Conservation (phyloP, 1,140 invertebrate species). For the Drosophila quadrilineata region DNA sequence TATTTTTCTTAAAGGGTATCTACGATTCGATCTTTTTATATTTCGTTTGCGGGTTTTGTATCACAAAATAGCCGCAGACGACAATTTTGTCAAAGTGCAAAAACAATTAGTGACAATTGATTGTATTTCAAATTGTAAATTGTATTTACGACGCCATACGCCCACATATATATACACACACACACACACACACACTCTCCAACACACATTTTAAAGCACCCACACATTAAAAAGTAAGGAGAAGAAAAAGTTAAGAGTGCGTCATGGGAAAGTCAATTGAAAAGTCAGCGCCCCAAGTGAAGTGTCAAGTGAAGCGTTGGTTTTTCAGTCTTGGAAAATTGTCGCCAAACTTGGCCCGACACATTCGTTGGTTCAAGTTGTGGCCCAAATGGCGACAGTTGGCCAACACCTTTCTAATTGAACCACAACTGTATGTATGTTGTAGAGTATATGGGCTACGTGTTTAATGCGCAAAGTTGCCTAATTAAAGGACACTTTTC, state of each 20-base stretch:
- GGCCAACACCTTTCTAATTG: too few species aligned
- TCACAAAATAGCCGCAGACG: slow-evolving; percentile 15
- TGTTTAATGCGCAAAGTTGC: too few species aligned
- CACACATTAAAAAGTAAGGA: too few species aligned
- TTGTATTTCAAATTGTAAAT: slow-evolving; percentile 40
- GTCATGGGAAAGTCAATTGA: slow-evolving; percentile 51
- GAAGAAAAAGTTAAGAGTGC: too few species aligned
- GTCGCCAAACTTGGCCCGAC: not conserved
- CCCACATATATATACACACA: not conserved
- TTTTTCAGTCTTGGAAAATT: not conserved
- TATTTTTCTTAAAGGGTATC: not conserved
- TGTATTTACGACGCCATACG: slow-evolving; percentile 16
- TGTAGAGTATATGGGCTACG: too few species aligned
- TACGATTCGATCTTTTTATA: too few species aligned
- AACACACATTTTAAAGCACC: too few species aligned
- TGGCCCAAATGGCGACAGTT: too few species aligned
- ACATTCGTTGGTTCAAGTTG: too few species aligned
- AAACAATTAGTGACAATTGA: slow-evolving; percentile 72
- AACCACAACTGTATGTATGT: too few species aligned
- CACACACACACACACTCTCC: too few species aligned
- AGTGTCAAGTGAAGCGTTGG: not conserved
- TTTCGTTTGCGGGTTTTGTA: not conserved
- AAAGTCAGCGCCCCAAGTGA: slow-evolving; percentile 59
- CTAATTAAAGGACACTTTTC: slow-evolving; percentile 13
- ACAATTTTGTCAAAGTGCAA: slow-evolving; percentile 52